These are phyloP conservation scores for Sarcophaga peregrina DNA, from an alignment of 1,140 invertebrate genomes.

Conservation along the genomic window DNA sequence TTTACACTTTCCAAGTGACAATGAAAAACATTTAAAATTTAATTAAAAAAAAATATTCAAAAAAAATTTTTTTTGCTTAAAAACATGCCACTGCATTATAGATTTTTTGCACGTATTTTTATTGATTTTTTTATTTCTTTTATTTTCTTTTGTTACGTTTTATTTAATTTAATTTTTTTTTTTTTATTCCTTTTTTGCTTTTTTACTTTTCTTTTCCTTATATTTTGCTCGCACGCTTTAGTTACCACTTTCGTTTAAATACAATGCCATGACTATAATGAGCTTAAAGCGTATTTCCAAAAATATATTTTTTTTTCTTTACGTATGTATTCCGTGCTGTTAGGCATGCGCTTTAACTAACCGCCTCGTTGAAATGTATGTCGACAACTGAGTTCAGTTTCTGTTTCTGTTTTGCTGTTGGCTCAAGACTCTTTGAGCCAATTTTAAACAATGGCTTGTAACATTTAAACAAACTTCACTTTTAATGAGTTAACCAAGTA, in stretches of 20 bases:
- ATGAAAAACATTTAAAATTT: neutral
- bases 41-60: slow-evolving; percentile 6
- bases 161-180: neutral
- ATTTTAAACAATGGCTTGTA: neutral
- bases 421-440: neutral
- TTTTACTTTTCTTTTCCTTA: slow-evolving; percentile 14
- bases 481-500: neutral
- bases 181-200: neutral
- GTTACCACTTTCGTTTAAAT: slow-evolving; percentile 13
- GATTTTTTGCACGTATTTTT: slow-evolving; percentile 26
- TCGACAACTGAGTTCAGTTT: slow-evolving; percentile 26
- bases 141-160: neutral
- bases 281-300: neutral
- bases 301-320: too few relatives aligned
- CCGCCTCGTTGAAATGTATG: slow-evolving; percentile 30
- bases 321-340: neutral
- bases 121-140: slow-evolving; percentile 13
- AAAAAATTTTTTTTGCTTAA: neutral
- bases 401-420: neutral
- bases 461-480: neutral
- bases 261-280: neutral
- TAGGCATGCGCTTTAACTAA: slow-evolving; percentile 7
- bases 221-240: neutral
- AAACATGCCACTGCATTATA: neutral
- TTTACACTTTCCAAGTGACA: neutral